Base-by-base conservation (phyloP, 2,113 vertebrate genomes). In the Recurvirostra avosetta region DNA sequence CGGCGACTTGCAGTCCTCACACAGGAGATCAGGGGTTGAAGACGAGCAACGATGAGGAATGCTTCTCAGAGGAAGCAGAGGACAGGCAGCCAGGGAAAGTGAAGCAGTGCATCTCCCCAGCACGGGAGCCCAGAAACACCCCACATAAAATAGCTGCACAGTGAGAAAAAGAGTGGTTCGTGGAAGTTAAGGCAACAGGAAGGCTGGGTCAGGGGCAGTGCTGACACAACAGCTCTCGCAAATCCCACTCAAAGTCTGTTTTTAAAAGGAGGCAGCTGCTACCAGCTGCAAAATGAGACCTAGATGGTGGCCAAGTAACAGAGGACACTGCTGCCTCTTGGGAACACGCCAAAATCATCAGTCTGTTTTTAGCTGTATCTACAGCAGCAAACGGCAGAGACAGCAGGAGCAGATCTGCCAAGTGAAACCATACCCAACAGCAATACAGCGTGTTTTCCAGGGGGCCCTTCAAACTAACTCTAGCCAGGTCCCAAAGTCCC, bases 201-300 rank as follows among this genome's bases (percentile, higher is more conserved):
- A 78, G 67, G 55, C 67, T 65, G 36, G 50, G 59, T 70, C 79
- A 22, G 66, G 68, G 61, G 71, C 80, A 86, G 52, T 25, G 63
- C 68, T 96, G 68, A 91, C 90, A 52, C 88, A 66, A 32, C n/a
- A 70, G 45, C 45, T 50, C 86, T 41, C 25, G 0, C 79, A 89
- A 79, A 47, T 14, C 53, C 78, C 49, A 71, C 75, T 80, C 55
- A 2, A 36, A 73, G 59, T 25, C 55, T 92, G 72, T 49, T 95
- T 92, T 89, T 63, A 59, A 91, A 88, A 88, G 49, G 27, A 88
- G 50, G 75, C 75, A 95, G 86, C 86, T 86, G 65, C 83, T 67
- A 66, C 91, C 80, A 95, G 75, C 73, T 96, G 73, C 91, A 92
- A 87, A 86, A 21, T 0, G 2, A 94, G 83, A 84, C 52, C 79